phyloP scores from a whole-genome alignment of 2,113 vertebrate species.

The Thomomys bottae region DNA sequence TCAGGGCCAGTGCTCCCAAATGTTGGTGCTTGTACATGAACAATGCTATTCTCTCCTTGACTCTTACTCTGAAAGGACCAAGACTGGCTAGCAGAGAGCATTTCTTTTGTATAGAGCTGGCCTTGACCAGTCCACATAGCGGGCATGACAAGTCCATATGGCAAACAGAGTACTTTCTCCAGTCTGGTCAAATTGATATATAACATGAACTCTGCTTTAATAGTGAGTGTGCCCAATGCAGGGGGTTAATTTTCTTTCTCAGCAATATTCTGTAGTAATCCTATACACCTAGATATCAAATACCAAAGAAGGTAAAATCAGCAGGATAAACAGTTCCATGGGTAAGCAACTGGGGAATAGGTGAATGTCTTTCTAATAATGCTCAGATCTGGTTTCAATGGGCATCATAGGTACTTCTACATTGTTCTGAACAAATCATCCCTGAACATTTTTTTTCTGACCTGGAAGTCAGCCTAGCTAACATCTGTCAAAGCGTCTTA shows the following conservation, averaged over 20 bases:
- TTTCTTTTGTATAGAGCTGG: not conserved
- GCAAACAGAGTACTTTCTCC: not conserved
- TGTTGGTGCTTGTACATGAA: not conserved
- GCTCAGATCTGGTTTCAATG: not conserved
- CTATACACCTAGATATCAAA: not conserved
- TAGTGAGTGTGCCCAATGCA: not conserved
- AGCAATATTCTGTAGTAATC: not conserved
- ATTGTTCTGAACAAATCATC: conserved; percentile 42
- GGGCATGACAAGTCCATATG: not conserved
- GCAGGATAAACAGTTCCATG: not conserved
- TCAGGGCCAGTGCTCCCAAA: not conserved
- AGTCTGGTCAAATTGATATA: not conserved
- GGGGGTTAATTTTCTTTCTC: not conserved
- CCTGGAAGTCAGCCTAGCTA: conserved; percentile 56
- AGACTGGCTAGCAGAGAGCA: not conserved
- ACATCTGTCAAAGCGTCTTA: conserved; percentile 63
- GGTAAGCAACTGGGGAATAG: not conserved
- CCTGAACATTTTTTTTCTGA: conserved; percentile 54
- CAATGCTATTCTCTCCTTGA: not conserved
- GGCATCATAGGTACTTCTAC: not conserved
- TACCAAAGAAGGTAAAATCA: not conserved
- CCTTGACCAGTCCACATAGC: not conserved
- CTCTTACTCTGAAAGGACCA: not conserved
- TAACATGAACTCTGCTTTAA: not conserved
- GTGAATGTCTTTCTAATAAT: conserved; percentile 13